Evolutionary conservation across 1,140 invertebrate genomes (phyloP), one percentile per base, ranked within the genome.

Genomic region (Bradysia coprophila): DNA sequence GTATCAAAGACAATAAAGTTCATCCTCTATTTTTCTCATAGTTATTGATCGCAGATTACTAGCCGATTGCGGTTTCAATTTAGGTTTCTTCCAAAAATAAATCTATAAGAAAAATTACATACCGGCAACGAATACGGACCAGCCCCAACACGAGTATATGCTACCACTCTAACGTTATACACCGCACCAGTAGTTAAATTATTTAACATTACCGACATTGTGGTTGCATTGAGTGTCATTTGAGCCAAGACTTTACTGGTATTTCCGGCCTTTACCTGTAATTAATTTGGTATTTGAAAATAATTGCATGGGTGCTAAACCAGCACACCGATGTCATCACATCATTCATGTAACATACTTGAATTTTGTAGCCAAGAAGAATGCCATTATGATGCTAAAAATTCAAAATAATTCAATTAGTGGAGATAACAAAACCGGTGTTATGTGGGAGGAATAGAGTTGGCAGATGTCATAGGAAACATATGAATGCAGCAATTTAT

Each of bases 371-470:
- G 38, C 85, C 86, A 44, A 76, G 66, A 4, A 91, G 64, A 50
- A 81, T 66, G 37, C 87, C 87, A 63, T 90, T 90, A 49, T 82
- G 75, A 45, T 85, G 76, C 44, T n/a, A n/a, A n/a, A n/a, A n/a
- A n/a, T n/a, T n/a, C n/a, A n/a, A n/a, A n/a, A n/a, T n/a, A n/a
- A n/a, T n/a, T n/a, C n/a, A n/a, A n/a, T n/a, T n/a, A n/a, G n/a
- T n/a, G n/a, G n/a, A n/a, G n/a, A n/a, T n/a, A n/a, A n/a, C n/a
- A n/a, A n/a, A n/a, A n/a, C n/a, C n/a, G n/a, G n/a, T n/a, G n/a
- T n/a, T n/a, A n/a, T n/a, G n/a, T n/a, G n/a, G n/a, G n/a, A n/a
- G n/a, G n/a, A n/a, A n/a, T n/a, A n/a, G n/a, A n/a, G n/a, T n/a
- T n/a, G n/a, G n/a, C n/a, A n/a, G n/a, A n/a, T n/a, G n/a, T n/a